A percentile compares a stretch with the other conserved stretches of the same genome.
Conservation (phyloP, 2,888 invertebrate genomes). For the Morpho helenor region DNA sequence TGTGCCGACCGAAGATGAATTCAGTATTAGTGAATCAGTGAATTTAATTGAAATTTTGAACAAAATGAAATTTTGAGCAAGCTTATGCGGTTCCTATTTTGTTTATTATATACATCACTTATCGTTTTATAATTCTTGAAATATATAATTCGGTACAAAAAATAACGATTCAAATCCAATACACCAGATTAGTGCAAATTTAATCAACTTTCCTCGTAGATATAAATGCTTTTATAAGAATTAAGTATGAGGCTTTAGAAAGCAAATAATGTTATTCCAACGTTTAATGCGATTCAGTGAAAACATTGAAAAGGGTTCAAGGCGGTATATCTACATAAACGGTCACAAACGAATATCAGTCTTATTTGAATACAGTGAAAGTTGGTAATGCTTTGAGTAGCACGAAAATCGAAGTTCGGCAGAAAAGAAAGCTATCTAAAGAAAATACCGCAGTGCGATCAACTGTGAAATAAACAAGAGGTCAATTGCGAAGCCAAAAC, state of each 20-base stretch:
- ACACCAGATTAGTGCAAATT: no score
- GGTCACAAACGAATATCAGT: not conserved
- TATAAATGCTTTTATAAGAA: not conserved
- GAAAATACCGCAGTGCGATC: constrained; percentile 27
- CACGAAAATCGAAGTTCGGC: constrained; percentile 3
- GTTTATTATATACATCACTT: no score
- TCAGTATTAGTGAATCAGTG: no score
- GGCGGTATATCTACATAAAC: not conserved
- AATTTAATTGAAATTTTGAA: no score
- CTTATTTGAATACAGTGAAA: not conserved
- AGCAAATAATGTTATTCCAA: constrained; percentile 12
- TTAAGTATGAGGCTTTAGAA: constrained; percentile 4
- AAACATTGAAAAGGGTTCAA: constrained; percentile 16
- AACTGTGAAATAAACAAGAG: constrained; percentile 29
- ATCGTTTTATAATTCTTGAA: no score
- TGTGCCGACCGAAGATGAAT: no score
- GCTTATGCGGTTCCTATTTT: no score
- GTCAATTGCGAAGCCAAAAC: constrained; percentile 25
- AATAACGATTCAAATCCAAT: no score
- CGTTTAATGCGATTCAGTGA: constrained; percentile 12
- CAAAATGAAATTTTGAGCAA: no score
- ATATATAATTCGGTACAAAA: no score
- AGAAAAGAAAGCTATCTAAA: constrained; percentile 20
- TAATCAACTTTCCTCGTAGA: not conserved
- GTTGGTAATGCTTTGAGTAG: constrained; percentile 3